Percentiles rank a stretch among this genome's conserved stretches.
phyloP scores from a whole-genome alignment of 1,140 invertebrate species.

The Nephila pilipes region DNA sequence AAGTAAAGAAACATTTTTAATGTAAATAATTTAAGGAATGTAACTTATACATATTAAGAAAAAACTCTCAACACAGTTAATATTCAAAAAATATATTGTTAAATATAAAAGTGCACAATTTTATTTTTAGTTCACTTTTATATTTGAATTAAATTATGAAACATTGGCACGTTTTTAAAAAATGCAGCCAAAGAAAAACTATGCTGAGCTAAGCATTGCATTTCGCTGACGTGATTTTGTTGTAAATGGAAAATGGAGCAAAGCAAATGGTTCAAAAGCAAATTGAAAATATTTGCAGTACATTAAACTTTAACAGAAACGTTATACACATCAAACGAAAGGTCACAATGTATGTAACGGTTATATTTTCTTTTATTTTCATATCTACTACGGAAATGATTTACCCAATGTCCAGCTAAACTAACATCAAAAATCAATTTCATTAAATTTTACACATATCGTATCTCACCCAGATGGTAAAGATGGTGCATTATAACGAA shows the following conservation, averaged over 20 bases:
- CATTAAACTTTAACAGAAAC: conserved; percentile 32
- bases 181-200: background rate
- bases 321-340: background rate
- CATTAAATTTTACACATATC: conserved; percentile 40
- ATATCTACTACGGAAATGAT: background rate
- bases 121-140: background rate
- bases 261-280: conserved; percentile 16
- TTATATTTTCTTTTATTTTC: conserved; percentile 26
- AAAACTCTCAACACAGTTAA: background rate
- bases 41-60: too few relatives aligned
- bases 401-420: background rate
- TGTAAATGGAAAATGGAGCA: background rate
- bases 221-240: background rate
- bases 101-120: background rate
- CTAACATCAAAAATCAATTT: background rate
- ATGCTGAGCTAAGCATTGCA: background rate
- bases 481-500: conserved; percentile 51
- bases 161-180: background rate
- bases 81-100: background rate
- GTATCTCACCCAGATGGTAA: background rate
- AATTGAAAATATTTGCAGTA: conserved; percentile 43
- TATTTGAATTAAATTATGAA: background rate
- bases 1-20: too few relatives aligned
- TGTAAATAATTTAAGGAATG: too few relatives aligned
- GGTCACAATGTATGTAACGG: background rate